These are phyloP conservation scores for Ephestia elutella DNA, from an alignment of 1,140 invertebrate genomes.

Conservation along the genomic window DNA sequence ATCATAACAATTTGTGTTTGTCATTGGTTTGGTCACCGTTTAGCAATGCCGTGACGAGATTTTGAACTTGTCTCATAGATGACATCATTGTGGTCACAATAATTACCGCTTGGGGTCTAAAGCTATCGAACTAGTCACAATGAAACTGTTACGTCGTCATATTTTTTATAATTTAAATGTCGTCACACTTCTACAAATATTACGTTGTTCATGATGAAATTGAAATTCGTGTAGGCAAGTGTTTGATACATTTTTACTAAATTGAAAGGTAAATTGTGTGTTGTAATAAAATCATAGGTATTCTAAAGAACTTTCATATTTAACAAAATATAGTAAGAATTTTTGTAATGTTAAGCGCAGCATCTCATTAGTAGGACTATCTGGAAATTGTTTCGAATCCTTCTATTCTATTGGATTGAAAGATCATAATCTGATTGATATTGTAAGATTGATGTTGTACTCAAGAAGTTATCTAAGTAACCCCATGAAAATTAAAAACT, in stretches of 20 bases:
- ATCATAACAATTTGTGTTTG: not conserved
- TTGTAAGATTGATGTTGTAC: too few relatives aligned
- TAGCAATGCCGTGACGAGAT: not conserved
- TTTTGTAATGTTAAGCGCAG: too few relatives aligned
- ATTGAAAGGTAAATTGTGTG: too few relatives aligned
- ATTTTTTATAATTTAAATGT: not conserved
- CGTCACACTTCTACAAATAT: constrained; percentile 1
- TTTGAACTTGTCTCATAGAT: constrained; percentile 1
- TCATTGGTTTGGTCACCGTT: not conserved
- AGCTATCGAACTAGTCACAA: not conserved
- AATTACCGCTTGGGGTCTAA: not conserved
- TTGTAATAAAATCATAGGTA: too few relatives aligned
- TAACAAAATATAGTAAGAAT: too few relatives aligned
- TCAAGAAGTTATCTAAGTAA: too few relatives aligned
- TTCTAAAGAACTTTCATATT: too few relatives aligned
- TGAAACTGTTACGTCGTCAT: not conserved
- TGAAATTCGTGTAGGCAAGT: not conserved
- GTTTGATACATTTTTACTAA: not conserved
- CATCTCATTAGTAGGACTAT: too few relatives aligned
- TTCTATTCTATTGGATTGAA: not conserved
- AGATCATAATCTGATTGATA: not conserved
- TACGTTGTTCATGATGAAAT: not conserved
- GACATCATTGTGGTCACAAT: not conserved
- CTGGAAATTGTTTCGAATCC: not conserved
- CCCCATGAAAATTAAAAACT: too few relatives aligned